Percentiles rank a stretch among this genome's conserved stretches.
Conservation (phyloP, 2,888 invertebrate species). For the Callinectes sapidus region DNA sequence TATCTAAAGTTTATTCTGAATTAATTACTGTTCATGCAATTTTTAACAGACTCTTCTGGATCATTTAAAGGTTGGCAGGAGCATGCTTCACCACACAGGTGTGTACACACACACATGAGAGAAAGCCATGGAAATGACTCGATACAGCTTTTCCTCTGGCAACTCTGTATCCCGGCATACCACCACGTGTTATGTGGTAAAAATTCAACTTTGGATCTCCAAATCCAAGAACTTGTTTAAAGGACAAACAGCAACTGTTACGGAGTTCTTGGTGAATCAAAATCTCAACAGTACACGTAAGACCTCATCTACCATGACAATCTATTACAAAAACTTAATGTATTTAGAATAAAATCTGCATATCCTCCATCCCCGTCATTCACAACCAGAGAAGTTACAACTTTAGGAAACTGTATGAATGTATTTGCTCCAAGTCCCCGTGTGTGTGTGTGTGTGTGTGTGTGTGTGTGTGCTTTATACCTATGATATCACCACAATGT, state of each 20-base stretch:
- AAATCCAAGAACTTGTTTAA: not conserved
- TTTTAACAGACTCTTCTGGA: not conserved
- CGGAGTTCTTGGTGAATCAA: not conserved
- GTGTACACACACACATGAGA: not conserved
- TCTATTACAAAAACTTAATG: not conserved
- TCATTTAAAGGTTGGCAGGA: not conserved
- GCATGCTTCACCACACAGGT: not conserved
- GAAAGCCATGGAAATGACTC: not conserved
- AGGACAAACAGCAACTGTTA: not conserved
- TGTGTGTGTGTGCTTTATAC: too few relatives aligned
- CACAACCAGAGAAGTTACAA: not conserved
- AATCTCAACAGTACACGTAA: not conserved
- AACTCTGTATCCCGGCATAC: conserved; percentile 61
- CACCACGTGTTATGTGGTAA: conserved; percentile 66
- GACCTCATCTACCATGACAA: not conserved
- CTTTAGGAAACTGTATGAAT: not conserved
- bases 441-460: not conserved
- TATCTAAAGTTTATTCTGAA: not conserved
- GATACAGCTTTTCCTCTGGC: conserved; percentile 5
- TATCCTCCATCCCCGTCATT: not conserved
- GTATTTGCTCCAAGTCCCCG: not conserved
- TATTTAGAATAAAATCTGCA: not conserved
- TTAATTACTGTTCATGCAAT: not conserved
- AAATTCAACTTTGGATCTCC: conserved; percentile 32
- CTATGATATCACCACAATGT: not conserved